These are phyloP conservation scores for Trachymyrmex cornetzi DNA, from an alignment of 1,140 invertebrate species.

Conservation along the genomic window DNA sequence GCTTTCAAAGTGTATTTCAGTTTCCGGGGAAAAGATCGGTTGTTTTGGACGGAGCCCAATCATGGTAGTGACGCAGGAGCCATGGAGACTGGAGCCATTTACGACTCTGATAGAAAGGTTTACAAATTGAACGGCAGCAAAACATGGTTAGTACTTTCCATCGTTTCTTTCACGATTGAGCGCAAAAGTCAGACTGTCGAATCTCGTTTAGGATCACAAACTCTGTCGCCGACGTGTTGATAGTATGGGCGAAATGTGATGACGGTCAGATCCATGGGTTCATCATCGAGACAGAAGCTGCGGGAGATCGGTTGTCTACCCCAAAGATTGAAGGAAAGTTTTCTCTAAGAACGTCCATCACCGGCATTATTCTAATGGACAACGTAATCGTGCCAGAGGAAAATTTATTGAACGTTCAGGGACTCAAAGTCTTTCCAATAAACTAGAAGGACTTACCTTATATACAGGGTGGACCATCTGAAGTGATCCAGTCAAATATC, in stretches of 20 bases:
- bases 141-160: too few relatives aligned
- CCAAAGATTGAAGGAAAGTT: constrained; percentile 99
- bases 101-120: too few relatives aligned
- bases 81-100: too few relatives aligned
- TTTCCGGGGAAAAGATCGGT: too few relatives aligned
- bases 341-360: constrained; percentile 96
- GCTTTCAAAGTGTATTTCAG: too few relatives aligned
- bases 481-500: too few relatives aligned
- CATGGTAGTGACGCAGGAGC: too few relatives aligned
- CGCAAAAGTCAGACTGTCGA: too few relatives aligned
- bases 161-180: too few relatives aligned
- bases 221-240: constrained; percentile 95
- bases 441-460: background rate
- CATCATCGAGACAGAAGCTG: constrained; percentile 95
- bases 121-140: too few relatives aligned
- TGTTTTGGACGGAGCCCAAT: too few relatives aligned
- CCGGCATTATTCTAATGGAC: constrained; percentile 99
- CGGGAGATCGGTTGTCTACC: constrained; percentile 92
- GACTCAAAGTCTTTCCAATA: constrained; percentile 88
- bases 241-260: constrained; percentile 97
- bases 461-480: too few relatives aligned
- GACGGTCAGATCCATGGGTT: constrained; percentile 96
- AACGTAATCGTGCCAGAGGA: constrained; percentile 96
- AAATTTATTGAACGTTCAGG: constrained; percentile 94
- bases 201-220: constrained; percentile 93